A percentile compares a stretch with the other conserved stretches of the same genome.
Conservation (phyloP, 2,113 vertebrate genomes). For the Patagioenas fasciata region DNA sequence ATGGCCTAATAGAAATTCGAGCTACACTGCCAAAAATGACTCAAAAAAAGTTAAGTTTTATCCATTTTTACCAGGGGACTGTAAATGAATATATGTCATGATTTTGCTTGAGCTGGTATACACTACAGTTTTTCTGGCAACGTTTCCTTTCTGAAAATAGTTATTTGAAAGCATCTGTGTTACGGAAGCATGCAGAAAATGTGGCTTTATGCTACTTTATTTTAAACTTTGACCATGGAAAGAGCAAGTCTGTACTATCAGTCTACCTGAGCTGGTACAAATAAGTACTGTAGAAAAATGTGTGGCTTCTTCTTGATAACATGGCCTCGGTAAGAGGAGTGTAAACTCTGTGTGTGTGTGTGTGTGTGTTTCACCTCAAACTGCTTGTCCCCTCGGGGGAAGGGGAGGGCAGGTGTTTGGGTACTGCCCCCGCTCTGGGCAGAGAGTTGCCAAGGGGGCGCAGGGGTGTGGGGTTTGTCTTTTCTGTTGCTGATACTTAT, state of each 20-base stretch:
- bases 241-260: background rate
- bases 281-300: background rate
- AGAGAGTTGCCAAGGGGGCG: no score
- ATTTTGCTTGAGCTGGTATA: background rate
- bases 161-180: background rate
- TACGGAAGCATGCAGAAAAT: background rate
- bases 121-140: background rate
- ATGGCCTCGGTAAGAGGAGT: background rate
- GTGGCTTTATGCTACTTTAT: background rate
- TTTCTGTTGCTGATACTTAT: background rate
- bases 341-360: background rate
- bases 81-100: background rate
- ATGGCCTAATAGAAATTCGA: slow-evolving; percentile 28
- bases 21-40: background rate
- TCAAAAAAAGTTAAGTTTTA: slow-evolving; percentile 4
- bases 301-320: background rate
- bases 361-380: background rate
- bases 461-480: background rate
- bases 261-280: background rate
- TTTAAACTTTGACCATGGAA: background rate
- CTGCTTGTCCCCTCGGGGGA: accelerated
- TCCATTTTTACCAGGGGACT: background rate
- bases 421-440: accelerated
- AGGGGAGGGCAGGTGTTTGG: accelerated
- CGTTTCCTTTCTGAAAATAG: background rate